Conservation (phyloP, 2,888 invertebrate species). For the Diarsia dahlii region DNA sequence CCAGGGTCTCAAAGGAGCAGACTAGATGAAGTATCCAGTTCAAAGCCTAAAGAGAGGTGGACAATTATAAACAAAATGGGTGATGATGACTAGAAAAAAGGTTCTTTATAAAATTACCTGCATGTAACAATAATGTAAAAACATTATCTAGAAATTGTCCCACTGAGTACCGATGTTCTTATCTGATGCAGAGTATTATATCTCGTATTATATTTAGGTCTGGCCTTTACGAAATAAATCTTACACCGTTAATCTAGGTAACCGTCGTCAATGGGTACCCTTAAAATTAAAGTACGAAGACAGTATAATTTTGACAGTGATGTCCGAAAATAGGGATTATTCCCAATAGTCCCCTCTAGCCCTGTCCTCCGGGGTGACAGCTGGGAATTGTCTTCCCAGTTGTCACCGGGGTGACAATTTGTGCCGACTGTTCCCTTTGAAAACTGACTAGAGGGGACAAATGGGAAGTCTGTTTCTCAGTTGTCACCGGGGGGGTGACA, state of each 20-base stretch:
- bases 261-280: background rate
- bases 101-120: background rate
- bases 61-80: background rate
- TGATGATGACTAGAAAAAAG: background rate
- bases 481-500: no score
- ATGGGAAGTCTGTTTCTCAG: no score
- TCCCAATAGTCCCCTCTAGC: no score
- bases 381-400: no score
- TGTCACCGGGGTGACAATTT: no score
- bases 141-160: background rate
- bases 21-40: no score
- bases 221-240: background rate
- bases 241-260: background rate
- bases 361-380: no score
- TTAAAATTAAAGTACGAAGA: background rate
- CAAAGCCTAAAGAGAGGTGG: background rate
- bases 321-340: background rate
- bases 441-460: no score
- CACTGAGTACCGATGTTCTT: background rate
- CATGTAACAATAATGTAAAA: constrained; percentile 1
- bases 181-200: background rate
- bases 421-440: no score
- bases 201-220: background rate
- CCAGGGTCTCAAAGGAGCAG: background rate
- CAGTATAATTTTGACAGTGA: background rate